These are phyloP conservation scores for Pasiphila rectangulata DNA, from an alignment of 2,888 invertebrate genomes.

Conservation along the genomic window DNA sequence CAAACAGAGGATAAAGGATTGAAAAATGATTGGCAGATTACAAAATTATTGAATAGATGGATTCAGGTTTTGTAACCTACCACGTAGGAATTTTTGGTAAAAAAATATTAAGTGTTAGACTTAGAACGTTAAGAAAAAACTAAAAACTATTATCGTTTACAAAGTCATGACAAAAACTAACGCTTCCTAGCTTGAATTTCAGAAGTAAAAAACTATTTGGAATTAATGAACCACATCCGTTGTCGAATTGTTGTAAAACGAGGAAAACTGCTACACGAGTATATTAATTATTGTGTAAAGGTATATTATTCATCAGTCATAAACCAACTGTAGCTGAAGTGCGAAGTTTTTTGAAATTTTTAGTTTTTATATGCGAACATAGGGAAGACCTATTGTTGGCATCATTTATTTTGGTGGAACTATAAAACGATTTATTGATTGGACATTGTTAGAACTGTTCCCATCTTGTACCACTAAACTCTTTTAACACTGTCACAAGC, in stretches of 20 bases:
- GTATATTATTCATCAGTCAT: too few relatives aligned
- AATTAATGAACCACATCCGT: slow-evolving; percentile 41
- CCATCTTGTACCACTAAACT: too few relatives aligned
- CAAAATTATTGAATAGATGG: slow-evolving; percentile 14
- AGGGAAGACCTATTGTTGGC: too few relatives aligned
- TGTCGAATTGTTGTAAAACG: slow-evolving; percentile 36
- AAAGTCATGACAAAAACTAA: neutral
- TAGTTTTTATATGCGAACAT: too few relatives aligned
- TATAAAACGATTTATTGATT: too few relatives aligned
- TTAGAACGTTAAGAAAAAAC: neutral
- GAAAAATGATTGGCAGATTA: slow-evolving; percentile 19
- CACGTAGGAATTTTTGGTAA: neutral
- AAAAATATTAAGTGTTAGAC: neutral
- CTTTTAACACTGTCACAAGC: too few relatives aligned
- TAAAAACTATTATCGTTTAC: neutral
- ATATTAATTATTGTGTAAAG: too few relatives aligned
- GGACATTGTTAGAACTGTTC: too few relatives aligned
- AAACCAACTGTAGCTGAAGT: too few relatives aligned
- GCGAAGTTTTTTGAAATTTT: too few relatives aligned
- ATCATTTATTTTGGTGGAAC: too few relatives aligned
- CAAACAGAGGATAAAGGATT: slow-evolving; percentile 14
- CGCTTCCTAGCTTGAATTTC: slow-evolving; percentile 2
- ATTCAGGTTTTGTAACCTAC: neutral
- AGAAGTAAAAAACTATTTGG: slow-evolving; percentile 35
- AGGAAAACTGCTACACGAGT: slow-evolving; percentile 27